These are phyloP conservation scores for Eupithecia pulchellata DNA, from an alignment of 2,888 invertebrate species.

Conservation along the genomic window DNA sequence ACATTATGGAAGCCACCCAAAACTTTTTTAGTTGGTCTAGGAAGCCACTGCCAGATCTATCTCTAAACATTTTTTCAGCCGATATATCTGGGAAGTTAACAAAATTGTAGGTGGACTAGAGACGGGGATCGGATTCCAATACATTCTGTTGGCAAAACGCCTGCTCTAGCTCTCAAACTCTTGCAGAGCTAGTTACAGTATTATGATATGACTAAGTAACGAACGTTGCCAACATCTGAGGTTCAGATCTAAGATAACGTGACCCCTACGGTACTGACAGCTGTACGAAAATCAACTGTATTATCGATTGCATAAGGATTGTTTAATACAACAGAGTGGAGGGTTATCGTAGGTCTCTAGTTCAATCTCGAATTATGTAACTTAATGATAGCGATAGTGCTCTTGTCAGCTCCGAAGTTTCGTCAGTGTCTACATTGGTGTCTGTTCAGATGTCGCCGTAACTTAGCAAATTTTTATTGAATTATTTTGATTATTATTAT, in stretches of 20 bases:
- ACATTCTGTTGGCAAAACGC: constrained; percentile 25
- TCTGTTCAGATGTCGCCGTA: background rate
- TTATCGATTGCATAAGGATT: background rate
- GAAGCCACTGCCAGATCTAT: background rate
- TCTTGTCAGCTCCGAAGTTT: background rate
- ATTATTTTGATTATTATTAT: too few relatives aligned
- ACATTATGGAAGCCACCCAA: constrained; percentile 7
- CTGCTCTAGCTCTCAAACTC: constrained; percentile 15
- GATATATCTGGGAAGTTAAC: background rate
- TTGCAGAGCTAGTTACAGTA: constrained; percentile 18
- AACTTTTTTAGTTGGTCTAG: background rate
- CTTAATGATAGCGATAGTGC: background rate
- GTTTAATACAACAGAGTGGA: background rate
- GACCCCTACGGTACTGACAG: background rate
- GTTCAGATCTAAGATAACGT: background rate
- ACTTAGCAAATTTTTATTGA: too few relatives aligned
- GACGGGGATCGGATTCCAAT: constrained; percentile 23
- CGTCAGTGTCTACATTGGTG: background rate
- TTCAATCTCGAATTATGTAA: background rate
- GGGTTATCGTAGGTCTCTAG: background rate
- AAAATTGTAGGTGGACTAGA: constrained; percentile 5
- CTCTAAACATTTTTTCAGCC: background rate
- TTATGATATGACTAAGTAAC: constrained; percentile 22
- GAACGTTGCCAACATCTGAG: constrained; percentile 20
- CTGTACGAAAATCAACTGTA: background rate